These are phyloP conservation scores for Drosophila ohnishii DNA, from an alignment of 1,140 invertebrate genomes.

Conservation along the genomic window DNA sequence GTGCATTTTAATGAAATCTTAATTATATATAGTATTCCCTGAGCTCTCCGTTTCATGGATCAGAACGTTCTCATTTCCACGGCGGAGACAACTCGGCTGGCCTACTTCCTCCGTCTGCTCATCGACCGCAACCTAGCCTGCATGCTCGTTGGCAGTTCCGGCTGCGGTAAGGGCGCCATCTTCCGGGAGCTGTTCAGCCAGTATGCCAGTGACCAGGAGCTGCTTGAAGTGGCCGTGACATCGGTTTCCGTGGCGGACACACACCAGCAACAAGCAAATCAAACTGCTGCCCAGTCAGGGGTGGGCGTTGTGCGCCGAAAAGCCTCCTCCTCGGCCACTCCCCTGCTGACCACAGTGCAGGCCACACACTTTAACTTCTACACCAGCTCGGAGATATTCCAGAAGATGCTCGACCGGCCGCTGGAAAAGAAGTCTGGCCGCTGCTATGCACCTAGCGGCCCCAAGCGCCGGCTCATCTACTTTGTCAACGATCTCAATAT, in stretches of 20 bases:
- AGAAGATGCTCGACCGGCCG: constrained; percentile 95
- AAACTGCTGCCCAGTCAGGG: not conserved
- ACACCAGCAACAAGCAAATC: constrained; percentile 26
- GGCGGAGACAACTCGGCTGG: constrained; percentile 93
- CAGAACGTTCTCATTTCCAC: constrained; percentile 93
- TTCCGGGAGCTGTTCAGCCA: constrained; percentile 92
- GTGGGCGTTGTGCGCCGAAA: constrained; percentile 45
- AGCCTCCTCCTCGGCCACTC: constrained; percentile 55
- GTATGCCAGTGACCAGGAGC: constrained; percentile 79
- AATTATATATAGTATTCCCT: not conserved
- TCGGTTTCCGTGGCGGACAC: constrained; percentile 36
- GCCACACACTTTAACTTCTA: constrained; percentile 98
- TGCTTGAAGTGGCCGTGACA: constrained; percentile 71
- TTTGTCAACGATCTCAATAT: constrained; percentile 99
- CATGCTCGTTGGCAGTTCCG: constrained; percentile 95
- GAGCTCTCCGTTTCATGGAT: not conserved
- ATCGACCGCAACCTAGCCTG: constrained; percentile 92
- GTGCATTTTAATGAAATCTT: not conserved
- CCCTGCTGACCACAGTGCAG: constrained; percentile 85
- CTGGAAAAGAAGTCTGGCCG: constrained; percentile 97
- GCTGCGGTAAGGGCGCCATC: constrained; percentile 94
- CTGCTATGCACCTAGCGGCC: constrained; percentile 95
- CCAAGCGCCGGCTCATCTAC: constrained; percentile 94
- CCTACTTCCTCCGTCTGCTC: constrained; percentile 94
- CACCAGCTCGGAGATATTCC: constrained; percentile 96